phyloP scores from a whole-genome alignment of 2,113 vertebrate genomes.

The Ondatra zibethicus region DNA sequence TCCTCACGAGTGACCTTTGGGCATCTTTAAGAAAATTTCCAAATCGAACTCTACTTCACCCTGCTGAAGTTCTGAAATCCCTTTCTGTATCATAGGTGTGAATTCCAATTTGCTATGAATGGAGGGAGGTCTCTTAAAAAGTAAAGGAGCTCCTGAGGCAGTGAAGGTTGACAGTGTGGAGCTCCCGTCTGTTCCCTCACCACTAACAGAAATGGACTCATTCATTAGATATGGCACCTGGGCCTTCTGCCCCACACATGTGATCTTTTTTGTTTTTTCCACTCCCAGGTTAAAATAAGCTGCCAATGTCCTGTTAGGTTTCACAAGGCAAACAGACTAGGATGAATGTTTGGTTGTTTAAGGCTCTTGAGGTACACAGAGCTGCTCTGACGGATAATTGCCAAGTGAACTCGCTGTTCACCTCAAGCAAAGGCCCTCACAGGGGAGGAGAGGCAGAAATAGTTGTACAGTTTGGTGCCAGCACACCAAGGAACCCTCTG shows the following conservation, averaged over 20 bases:
- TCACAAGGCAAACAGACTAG: background rate
- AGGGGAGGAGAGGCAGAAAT: background rate
- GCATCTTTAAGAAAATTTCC: background rate
- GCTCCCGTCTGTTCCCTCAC: too few species aligned
- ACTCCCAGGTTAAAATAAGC: background rate
- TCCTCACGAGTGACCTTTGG: background rate
- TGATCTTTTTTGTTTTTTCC: background rate
- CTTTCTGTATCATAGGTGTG: background rate
- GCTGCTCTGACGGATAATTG: background rate
- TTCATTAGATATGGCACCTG: background rate
- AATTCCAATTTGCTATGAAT: background rate
- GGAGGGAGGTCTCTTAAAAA: background rate
- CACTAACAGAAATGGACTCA: background rate
- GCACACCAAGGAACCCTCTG: rapidly evolving
- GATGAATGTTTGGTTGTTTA: background rate
- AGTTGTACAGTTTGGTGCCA: background rate
- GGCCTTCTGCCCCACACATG: background rate
- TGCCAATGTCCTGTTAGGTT: background rate
- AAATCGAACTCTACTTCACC: background rate
- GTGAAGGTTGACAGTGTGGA: too few species aligned
- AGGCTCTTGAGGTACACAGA: background rate
- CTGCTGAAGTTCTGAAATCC: background rate
- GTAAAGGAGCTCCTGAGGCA: too few species aligned
- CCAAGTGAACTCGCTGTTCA: background rate
- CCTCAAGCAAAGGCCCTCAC: background rate